Evolutionary conservation across 1,140 invertebrate species (phyloP).

Genomic region (Neodiprion lecontei): DNA sequence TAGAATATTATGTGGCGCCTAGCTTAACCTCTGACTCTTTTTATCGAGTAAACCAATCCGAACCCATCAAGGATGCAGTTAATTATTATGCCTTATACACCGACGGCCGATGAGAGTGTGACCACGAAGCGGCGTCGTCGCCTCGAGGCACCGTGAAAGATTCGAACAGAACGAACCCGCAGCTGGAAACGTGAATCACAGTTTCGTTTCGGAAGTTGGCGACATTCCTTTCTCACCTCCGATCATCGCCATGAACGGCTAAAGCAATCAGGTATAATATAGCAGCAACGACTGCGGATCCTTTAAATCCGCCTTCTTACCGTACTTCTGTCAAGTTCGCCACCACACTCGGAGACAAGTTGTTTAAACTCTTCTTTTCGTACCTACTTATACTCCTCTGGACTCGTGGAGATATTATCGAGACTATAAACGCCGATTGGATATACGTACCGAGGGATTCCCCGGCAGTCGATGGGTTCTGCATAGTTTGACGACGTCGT

Average conservation of each 20-base stretch:
- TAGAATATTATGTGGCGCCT: slow-evolving; percentile 40
- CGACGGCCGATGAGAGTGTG: not conserved
- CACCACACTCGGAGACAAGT: too few relatives aligned
- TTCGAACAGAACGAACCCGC: slow-evolving; percentile 28
- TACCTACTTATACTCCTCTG: too few relatives aligned
- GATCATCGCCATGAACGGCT: too few relatives aligned
- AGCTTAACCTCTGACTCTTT: slow-evolving; percentile 30
- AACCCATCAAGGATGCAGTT: slow-evolving; percentile 38
- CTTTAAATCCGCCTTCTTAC: too few relatives aligned
- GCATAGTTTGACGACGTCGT: slow-evolving; percentile 5
- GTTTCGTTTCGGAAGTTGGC: slow-evolving; percentile 38
- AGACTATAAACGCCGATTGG: not conserved
- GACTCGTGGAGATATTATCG: not conserved
- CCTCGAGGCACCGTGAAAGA: not conserved
- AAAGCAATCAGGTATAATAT: too few relatives aligned
- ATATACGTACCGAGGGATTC: not conserved
- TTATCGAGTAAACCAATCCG: slow-evolving; percentile 12
- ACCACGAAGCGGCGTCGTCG: not conserved
- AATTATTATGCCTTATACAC: slow-evolving; percentile 26
- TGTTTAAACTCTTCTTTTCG: too few relatives aligned
- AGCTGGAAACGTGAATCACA: slow-evolving; percentile 31
- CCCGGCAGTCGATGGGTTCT: not conserved
- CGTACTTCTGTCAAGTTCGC: too few relatives aligned
- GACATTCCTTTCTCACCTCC: not conserved
- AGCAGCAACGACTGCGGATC: too few relatives aligned